Conservation (phyloP, 2,888 invertebrate species). For the Erebia aethiops region DNA sequence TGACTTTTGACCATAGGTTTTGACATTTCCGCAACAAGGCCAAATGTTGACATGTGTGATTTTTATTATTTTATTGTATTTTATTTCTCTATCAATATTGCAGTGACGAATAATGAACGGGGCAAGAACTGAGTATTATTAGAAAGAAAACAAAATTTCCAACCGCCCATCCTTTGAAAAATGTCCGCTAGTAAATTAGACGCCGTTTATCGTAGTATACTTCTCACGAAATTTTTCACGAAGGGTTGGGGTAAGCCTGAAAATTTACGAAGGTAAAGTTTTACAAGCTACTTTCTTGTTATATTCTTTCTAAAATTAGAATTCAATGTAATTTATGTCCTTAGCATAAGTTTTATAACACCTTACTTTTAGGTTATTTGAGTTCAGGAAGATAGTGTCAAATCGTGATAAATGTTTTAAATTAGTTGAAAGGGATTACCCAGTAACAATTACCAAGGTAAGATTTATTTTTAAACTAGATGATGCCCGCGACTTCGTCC, state of each 20-base stretch:
- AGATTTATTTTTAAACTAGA: slow-evolving; percentile 21
- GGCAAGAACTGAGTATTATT: slow-evolving; percentile 41
- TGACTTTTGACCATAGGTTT: slow-evolving; percentile 40
- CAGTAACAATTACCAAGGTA: slow-evolving; percentile 94
- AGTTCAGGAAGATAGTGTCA: slow-evolving; percentile 93
- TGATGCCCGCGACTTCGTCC: too few species aligned
- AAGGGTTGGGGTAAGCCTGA: slow-evolving; percentile 98
- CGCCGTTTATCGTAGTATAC: slow-evolving; percentile 91
- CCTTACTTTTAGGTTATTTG: slow-evolving; percentile 89
- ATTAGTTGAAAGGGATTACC: slow-evolving; percentile 91
- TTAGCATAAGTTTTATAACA: slow-evolving; percentile 21
- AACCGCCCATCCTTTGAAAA: slow-evolving; percentile 51
- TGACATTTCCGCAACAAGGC: slow-evolving; percentile 22
- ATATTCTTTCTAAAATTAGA: background rate
- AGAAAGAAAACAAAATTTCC: slow-evolving; percentile 36
- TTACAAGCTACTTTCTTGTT: background rate
- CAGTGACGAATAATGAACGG: slow-evolving; percentile 50
- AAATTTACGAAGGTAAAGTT: slow-evolving; percentile 89
- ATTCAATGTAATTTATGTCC: background rate
- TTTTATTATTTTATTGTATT: slow-evolving; percentile 30
- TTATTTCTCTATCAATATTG: slow-evolving; percentile 48
- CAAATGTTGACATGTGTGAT: too few species aligned
- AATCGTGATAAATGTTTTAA: slow-evolving; percentile 91
- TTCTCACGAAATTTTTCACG: slow-evolving; percentile 95
- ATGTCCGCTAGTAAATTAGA: slow-evolving; percentile 87